Conservation (phyloP, 2,113 vertebrate species). For the Alligator mississippiensis region DNA sequence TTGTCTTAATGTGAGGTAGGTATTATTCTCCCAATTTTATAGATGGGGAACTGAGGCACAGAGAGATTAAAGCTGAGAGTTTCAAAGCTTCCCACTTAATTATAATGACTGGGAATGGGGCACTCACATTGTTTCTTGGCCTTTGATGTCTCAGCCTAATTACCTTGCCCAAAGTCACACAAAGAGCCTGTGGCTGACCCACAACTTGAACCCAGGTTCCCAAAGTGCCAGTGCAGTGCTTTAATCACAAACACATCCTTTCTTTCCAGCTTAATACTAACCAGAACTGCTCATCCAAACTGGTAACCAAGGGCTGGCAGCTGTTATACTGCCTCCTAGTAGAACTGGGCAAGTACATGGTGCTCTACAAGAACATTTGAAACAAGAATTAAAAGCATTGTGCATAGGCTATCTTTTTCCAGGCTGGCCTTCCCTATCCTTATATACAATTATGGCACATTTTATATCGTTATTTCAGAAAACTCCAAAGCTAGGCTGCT, state of each 20-base stretch:
- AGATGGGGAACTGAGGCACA: constrained; percentile 58
- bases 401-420: not conserved
- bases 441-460: not conserved
- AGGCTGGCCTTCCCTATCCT: not conserved
- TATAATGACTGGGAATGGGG: constrained; percentile 72
- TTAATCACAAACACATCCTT: constrained; percentile 68
- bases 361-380: not conserved
- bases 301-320: constrained; percentile 16
- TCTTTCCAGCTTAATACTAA: constrained; percentile 67
- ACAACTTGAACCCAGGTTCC: constrained; percentile 68
- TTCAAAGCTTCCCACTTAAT: constrained; percentile 75
- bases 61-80: constrained; percentile 65
- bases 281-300: constrained; percentile 71
- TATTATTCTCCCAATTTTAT: constrained; percentile 46
- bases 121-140: constrained; percentile 72
- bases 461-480: not conserved
- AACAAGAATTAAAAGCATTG: not conserved
- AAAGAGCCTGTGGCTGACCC: constrained; percentile 66
- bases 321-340: constrained; percentile 57
- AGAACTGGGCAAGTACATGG: not conserved
- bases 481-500: not conserved
- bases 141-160: constrained; percentile 71
- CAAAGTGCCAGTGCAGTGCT: constrained; percentile 61
- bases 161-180: constrained; percentile 69
- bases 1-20: constrained; percentile 7